phyloP scores from a whole-genome alignment of 2,888 invertebrate genomes.

The Nasonovia ribisnigri region DNA sequence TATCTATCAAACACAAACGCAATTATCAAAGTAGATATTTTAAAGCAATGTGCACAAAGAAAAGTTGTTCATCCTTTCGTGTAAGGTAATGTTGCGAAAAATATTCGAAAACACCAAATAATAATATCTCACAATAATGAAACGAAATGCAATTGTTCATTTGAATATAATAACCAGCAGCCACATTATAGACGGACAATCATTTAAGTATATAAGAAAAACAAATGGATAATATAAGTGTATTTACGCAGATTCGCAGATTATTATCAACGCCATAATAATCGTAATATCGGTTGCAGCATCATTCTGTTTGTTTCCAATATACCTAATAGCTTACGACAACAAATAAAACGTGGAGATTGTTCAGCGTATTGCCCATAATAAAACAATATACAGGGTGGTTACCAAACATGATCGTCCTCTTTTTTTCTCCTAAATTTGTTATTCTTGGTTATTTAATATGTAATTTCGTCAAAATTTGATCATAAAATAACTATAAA shows the following conservation, averaged over 20 bases:
- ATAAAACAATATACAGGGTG: not conserved
- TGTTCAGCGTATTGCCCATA: not conserved
- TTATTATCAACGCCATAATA: not conserved
- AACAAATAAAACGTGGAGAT: not conserved
- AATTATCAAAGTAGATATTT: slow-evolving; percentile 37
- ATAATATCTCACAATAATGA: not conserved
- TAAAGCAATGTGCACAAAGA: not conserved
- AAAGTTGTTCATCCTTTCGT: not conserved
- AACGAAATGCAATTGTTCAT: too few relatives aligned
- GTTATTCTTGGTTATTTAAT: too few relatives aligned
- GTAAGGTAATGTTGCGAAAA: not conserved
- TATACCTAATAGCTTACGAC: not conserved
- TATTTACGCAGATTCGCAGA: not conserved
- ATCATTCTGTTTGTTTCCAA: not conserved
- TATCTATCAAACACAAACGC: not conserved
- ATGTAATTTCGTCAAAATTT: too few relatives aligned
- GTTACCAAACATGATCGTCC: too few relatives aligned
- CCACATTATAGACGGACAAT: not conserved
- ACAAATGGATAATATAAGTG: not conserved
- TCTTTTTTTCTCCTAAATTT: too few relatives aligned
- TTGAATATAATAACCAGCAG: not conserved
- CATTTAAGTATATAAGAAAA: not conserved
- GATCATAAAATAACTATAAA: too few relatives aligned
- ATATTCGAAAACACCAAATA: not conserved
- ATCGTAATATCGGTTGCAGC: not conserved